These are phyloP conservation scores for Clarias batrachus DNA, from an alignment of 2,113 vertebrate species.

Conservation along the genomic window DNA sequence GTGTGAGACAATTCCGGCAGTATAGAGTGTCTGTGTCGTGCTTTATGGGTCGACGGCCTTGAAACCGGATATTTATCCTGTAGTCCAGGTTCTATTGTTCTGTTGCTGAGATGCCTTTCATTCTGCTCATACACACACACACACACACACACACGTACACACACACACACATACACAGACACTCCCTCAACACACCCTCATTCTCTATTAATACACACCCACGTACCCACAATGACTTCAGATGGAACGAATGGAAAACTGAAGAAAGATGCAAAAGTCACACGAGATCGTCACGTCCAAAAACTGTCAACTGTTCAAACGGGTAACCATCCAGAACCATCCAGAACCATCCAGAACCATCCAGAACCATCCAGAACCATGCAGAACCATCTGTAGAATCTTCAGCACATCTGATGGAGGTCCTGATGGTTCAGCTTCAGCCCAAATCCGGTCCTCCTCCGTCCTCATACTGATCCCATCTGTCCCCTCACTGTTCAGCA, in stretches of 20 bases:
- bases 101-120: conserved; percentile 17
- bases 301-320: not conserved
- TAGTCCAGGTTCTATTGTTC: not conserved
- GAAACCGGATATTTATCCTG: conserved; percentile 13
- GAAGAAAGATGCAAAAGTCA: not conserved
- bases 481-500: too few relatives aligned
- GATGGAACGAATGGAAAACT: not conserved
- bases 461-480: not conserved
- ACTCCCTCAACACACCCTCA: not conserved
- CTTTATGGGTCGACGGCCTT: conserved; percentile 8
- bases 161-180: not conserved
- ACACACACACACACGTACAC: not conserved
- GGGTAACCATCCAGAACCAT: not conserved
- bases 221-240: not conserved
- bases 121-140: not conserved
- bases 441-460: too few relatives aligned
- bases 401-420: not conserved
- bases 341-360: not conserved
- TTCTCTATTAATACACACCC: conserved; percentile 8
- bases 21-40: conserved; percentile 3
- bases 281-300: not conserved
- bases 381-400: not conserved
- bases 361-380: not conserved
- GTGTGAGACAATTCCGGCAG: not conserved
- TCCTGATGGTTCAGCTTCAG: not conserved